Evolutionary conservation across 2,888 invertebrate species (phyloP), one percentile per base, ranked within the genome.

Genomic region (Megastigmus dorsalis): DNA sequence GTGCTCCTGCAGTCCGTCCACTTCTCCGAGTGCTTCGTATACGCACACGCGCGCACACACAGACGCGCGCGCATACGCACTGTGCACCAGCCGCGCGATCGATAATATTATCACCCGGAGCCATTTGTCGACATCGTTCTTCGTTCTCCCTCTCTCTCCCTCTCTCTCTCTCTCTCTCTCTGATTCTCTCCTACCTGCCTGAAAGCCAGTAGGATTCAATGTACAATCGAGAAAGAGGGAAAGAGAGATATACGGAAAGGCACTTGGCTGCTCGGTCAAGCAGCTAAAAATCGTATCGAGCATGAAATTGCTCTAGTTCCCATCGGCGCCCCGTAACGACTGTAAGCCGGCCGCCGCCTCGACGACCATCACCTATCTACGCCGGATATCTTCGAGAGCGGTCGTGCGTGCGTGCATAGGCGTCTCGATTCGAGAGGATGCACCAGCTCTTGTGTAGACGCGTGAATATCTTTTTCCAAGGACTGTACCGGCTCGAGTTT

Each of bases 291-390:
- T 80, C n/a, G 79, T 79, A 81, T 82, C 76, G 80, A 81, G 80
- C 83, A 82, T 83, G 83, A 84, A 84, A 84, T 84, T 82, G 82
- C 82, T 82, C 83, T 68, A 82, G 82, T 85, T 84, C 84, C 81
- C 83, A 82, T 57, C 41, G 54, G 15, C 63, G 55, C 30, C 33
- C 30, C 33, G 38, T 55, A 23, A 36, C 36, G 4, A 15, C 33
- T 50, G 23, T n/a, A n/a, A n/a, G n/a, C n/a, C 48, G 10, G 20
- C 33, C n/a, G 13, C 36, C 20, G 50, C 50, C 36, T 52, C 43
- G 10, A 13, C 33, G 4, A 13, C 36, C 20, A 36, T 36, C 36
- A 38, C 43, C 18, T 60, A 45, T 60, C 60, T 43, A 36, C 36
- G 36, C n/a, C n/a, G 57, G 20, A 23, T 38, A 57, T 57, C 57